Base-by-base conservation (phyloP, 2,888 invertebrate species). In the Marasmarcha lunaedactyla region DNA sequence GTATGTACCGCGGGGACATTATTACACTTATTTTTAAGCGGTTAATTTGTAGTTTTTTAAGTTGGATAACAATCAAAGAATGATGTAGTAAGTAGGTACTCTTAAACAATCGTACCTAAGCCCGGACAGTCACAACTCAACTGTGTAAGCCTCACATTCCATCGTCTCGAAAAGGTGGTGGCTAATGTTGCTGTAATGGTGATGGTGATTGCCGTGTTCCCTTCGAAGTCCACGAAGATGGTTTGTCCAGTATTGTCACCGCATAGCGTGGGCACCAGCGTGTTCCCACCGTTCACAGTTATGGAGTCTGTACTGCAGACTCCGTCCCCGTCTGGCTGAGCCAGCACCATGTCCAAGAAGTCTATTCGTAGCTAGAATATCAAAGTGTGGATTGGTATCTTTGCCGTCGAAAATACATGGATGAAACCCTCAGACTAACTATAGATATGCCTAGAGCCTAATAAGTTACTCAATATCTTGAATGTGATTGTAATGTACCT, bases 201-300 rank as follows among this genome's bases (percentile, higher is more conserved):
- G 35, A 93, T 85, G 2, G 86, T 88, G 30, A 93, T 90, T 0
- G 91, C 86, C 13, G 78, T 77, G 14, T 87, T 85, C 0, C 87
- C 88, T 52, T 89, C 88, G 55, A 93, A 93, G 59, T 91, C 89
- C 1, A 92, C 86, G 54, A 90, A 93, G 15, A 93, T 84, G 52
- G 91, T 91, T 62, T 93, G 91, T 0, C 92, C 93, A 1, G 89
- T 87, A 64, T 93, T 91, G 59, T 91, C 91, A 0, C 94, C 94
- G 59, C 94, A 95, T 43, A 95, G 86, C 1, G 77, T 63, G 0
- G 91, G 92, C 2, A 91, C 87, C 4, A 79, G 64, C 0, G 90
- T 88, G 41, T 89, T 88, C 1, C 90, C 89, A 0, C 92, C 91
- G 0, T 88, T 85, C 15, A 93, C 81, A 2, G 88, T 85, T 44